Evolutionary conservation across 2,888 invertebrate species (phyloP).

Genomic region (Acronicta aceris): DNA sequence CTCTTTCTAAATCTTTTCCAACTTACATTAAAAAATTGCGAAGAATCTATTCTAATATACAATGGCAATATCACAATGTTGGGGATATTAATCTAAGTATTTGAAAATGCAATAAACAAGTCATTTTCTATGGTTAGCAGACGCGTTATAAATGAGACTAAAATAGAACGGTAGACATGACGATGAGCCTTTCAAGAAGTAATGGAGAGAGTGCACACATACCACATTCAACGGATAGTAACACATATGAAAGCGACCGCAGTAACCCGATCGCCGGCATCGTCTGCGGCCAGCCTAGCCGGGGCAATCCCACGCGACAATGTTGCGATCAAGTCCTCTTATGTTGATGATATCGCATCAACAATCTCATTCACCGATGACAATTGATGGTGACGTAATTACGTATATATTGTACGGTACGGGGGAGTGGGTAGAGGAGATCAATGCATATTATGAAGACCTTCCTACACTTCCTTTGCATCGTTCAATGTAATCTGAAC

Average conservation of each 20-base stretch:
- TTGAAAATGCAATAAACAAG: too few species aligned
- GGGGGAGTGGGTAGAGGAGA: constrained; percentile 28
- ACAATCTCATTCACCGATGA: constrained; percentile 43
- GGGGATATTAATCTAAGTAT: too few species aligned
- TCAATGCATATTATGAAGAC: constrained; percentile 20
- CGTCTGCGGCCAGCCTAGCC: constrained; percentile 44
- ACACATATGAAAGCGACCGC: constrained; percentile 55
- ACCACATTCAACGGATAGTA: constrained; percentile 34
- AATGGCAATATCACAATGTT: too few species aligned
- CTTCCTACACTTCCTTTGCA: neutral
- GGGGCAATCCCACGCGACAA: constrained; percentile 55
- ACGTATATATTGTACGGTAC: constrained; percentile 36
- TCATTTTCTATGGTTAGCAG: too few species aligned
- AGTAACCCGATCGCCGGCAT: constrained; percentile 52
- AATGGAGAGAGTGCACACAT: constrained; percentile 44
- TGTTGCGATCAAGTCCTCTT: constrained; percentile 45
- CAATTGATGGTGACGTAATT: constrained; percentile 46
- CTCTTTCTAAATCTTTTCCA: constrained; percentile 14
- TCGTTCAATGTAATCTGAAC: constrained; percentile 6
- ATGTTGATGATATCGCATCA: constrained; percentile 45
- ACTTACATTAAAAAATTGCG: neutral
- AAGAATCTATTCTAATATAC: too few species aligned
- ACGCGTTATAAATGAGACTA: too few species aligned
- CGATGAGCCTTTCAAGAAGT: constrained; percentile 40
- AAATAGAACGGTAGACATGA: neutral